phyloP scores from a whole-genome alignment of 2,797 vertebrate genomes.

The Acrossocheilus wenchowensis region DNA sequence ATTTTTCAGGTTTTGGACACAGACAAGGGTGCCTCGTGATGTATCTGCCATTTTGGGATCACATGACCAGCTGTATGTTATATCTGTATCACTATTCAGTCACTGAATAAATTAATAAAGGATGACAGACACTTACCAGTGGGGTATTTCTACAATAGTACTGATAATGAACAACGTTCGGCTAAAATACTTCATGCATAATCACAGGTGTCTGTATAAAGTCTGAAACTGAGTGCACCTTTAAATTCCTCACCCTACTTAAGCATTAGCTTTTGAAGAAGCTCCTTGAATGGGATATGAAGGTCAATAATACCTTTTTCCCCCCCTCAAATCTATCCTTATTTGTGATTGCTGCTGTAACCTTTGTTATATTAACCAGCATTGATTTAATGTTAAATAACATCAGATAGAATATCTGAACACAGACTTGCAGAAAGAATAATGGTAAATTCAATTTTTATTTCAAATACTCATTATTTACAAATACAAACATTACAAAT shows the following conservation, averaged over 20 bases:
- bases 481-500: constrained; percentile 71
- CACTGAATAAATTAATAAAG: no score
- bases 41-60: no score
- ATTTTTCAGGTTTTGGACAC: neutral
- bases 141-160: neutral
- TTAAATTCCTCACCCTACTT: neutral
- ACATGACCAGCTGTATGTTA: no score
- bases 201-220: neutral
- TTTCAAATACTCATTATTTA: constrained; percentile 75
- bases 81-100: no score
- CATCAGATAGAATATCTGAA: neutral
- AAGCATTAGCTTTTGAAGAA: neutral
- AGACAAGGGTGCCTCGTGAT: neutral
- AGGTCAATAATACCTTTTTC: neutral
- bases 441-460: constrained; percentile 65
- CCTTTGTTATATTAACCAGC: neutral
- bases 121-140: neutral
- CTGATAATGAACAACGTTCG: neutral
- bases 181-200: neutral
- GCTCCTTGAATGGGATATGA: neutral
- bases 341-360: neutral
- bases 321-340: neutral
- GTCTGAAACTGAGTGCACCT: no score
- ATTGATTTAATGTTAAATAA: neutral
- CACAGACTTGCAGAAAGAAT: neutral